Base-by-base conservation (phyloP, 92 coral and sea anemone genomes). In the Porites divaricata region DNA sequence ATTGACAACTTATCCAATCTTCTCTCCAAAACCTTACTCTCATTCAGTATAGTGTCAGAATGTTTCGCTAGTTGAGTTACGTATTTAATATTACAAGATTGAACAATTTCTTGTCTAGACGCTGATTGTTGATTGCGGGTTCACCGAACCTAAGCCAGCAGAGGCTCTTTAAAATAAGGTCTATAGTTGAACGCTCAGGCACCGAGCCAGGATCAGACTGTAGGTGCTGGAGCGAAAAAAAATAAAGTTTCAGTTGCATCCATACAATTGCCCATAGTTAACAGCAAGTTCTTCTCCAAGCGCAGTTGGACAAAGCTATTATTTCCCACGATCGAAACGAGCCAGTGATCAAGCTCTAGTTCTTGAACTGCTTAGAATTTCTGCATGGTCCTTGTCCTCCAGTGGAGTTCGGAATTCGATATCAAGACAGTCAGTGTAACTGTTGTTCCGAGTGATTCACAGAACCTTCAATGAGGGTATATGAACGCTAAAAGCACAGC, bases 11-110 rank as follows among this genome's bases (percentile, higher is more conserved):
- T n/a, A n/a, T n/a, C n/a, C n/a, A n/a, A n/a, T n/a, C n/a, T n/a
- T n/a, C 45, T 35, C 45, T 19, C 21, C n/a, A n/a, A 19, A 61
- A n/a, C 16, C 15, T 53, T 53, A 53, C 58, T 53, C 79, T 74
- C 79, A 63, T 50, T 63, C 83, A 63, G 83, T 58, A 78, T 78
- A 15, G 83, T 53, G 56, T 63, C 82, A 26, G 82, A 78, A 23
- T 78, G 23, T 61, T 61, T 78, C 15, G 71, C 83, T n/a, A 78
- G 83, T 69, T 78, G 24, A 28, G 72, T 25, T 45, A 41, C 53
- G 28, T 63, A 54, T 16, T 72, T 78, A 24, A 63, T 78, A 16
- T 52, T 25, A 11, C 71, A 58, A 58, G 83, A 26, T 0, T 78
- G 63, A 13, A 78, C 82, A 77, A n/a, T 77, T 59, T 77, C 82